Evolutionary conservation across 2,797 vertebrate species (phyloP), one percentile per base, ranked within the genome.

Genomic region (Pampus argenteus): DNA sequence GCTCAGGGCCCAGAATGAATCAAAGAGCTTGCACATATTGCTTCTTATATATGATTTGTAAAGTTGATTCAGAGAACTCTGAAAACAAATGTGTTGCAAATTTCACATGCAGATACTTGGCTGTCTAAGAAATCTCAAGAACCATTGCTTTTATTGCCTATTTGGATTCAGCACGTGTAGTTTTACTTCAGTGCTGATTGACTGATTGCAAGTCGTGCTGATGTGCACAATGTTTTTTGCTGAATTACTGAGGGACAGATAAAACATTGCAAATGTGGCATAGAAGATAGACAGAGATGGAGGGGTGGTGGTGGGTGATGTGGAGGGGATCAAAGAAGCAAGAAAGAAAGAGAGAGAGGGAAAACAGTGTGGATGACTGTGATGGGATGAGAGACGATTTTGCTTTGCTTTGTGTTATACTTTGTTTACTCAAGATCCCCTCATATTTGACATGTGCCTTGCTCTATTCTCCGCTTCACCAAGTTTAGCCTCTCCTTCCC

Each of bases 371-470:
- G 75, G 85, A 84, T 82, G 71, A 76, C 23, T 50, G 81, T 85
- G 85, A 89, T 80, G 87, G 82, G 81, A 85, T 79, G 83, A 88
- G 76, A 88, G 70, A 66, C 47, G 75, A 88, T 83, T 90, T 88
- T 65, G 85, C 83, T 89, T 90, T 89, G 82, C 84, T 81, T 78
- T 73, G 73, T 90, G 85, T 92, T 91, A 79, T 90, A 90, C 81
- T 84, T 92, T 93, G 87, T 94, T 93, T 93, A 88, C 87, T 92
- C 82, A 79, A 85, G 80, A 90, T 86, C 81, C 85, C 80, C 86
- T 89, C 86, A 85, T 89, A 89, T 93, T 92, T 93, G 91, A 94
- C 93, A 92, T 92, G 88, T 92, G 89, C 88, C 93, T 91, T 81
- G 84, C 87, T 86, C 86, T 84, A 87, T 92, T 86, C 89, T 90